These are phyloP conservation scores for Mellilla xanthometata DNA, from an alignment of 2,888 invertebrate species.

Conservation along the genomic window DNA sequence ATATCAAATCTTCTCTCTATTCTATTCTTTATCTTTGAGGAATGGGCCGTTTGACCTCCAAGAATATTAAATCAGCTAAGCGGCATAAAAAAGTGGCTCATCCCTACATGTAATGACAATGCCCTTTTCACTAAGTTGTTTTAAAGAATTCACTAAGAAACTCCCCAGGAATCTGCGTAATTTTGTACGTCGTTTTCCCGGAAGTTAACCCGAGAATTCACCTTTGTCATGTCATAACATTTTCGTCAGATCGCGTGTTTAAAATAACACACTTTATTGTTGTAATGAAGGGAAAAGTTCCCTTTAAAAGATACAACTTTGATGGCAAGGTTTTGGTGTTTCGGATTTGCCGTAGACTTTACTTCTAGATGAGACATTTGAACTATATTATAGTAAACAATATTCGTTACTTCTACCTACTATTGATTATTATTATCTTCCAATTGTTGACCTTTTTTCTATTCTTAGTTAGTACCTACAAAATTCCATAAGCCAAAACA, in stretches of 20 bases:
- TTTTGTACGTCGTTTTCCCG: conserved; percentile 34
- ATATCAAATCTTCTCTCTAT: no score
- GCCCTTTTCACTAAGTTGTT: conserved; percentile 33
- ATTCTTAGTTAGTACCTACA: no score
- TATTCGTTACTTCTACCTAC: no score
- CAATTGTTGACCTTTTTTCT: no score
- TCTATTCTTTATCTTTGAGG: no score
- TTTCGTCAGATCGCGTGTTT: conserved; percentile 26
- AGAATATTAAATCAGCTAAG: no score
- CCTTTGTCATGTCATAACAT: conserved; percentile 45
- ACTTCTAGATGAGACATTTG: no score
- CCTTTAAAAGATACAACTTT: conserved; percentile 4
- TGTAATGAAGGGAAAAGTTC: conserved; percentile 9
- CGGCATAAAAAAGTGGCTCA: neutral
- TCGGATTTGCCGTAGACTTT: no score
- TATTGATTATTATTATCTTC: no score
- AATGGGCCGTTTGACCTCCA: no score
- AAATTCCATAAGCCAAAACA: no score
- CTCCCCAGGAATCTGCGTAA: conserved; percentile 39
- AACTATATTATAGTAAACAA: no score
- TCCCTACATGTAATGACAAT: conserved; percentile 20
- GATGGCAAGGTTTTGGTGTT: neutral
- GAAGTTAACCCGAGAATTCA: conserved; percentile 38
- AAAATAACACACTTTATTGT: conserved; percentile 8
- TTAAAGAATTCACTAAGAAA: conserved; percentile 39